Evolutionary conservation across 2,888 invertebrate genomes (phyloP).

Genomic region (Sylvicola cinctus): DNA sequence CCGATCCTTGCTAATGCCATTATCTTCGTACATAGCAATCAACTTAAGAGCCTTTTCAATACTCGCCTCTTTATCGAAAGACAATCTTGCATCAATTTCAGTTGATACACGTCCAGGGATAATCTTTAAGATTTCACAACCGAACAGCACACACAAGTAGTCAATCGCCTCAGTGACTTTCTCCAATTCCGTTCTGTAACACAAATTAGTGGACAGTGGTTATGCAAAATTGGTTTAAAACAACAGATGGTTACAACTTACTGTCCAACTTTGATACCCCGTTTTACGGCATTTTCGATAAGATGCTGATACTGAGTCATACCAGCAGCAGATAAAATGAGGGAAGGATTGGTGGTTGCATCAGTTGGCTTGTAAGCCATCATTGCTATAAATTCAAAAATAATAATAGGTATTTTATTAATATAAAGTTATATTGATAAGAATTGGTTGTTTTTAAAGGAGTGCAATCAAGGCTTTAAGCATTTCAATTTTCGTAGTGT

Average conservation of each 20-base stretch:
- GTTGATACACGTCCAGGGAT: constrained; percentile 94
- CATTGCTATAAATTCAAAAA: constrained; percentile 79
- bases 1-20: constrained; percentile 77
- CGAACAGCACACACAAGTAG: constrained; percentile 87
- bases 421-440: too few relatives aligned
- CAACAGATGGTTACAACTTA: constrained; percentile 19
- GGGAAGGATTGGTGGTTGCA: constrained; percentile 97
- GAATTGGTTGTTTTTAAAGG: too few relatives aligned
- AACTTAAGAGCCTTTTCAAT: constrained; percentile 74
- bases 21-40: constrained; percentile 73
- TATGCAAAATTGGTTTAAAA: background rate
- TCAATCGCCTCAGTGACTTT: constrained; percentile 75
- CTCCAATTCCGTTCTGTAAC: constrained; percentile 41
- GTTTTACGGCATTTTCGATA: constrained; percentile 74
- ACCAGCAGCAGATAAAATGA: constrained; percentile 83
- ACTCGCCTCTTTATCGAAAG: constrained; percentile 84
- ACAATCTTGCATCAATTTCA: constrained; percentile 81
- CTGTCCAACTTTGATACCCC: constrained; percentile 50
- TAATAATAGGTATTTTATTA: too few relatives aligned
- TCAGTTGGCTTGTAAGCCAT: constrained; percentile 93
- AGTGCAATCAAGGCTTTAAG: constrained; percentile 1
- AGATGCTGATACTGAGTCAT: constrained; percentile 85
- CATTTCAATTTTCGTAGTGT: too few relatives aligned
- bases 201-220: too few relatives aligned
- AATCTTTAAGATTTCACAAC: constrained; percentile 90